These are phyloP conservation scores for Euwallacea similis DNA, from an alignment of 1,140 invertebrate species.

Conservation along the genomic window DNA sequence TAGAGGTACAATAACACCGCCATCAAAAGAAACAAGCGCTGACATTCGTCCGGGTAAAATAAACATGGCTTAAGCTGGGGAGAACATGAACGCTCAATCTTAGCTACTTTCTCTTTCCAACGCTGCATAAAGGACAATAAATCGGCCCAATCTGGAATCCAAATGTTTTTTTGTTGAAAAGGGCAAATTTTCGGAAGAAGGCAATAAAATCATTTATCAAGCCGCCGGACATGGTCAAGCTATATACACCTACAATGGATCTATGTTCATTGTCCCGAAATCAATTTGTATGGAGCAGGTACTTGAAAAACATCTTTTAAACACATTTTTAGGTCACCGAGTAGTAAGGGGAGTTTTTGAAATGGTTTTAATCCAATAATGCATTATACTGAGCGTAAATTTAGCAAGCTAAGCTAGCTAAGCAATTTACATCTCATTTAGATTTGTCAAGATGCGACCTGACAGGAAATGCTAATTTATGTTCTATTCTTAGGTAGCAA, in stretches of 20 bases:
- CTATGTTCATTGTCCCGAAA: conserved; percentile 5
- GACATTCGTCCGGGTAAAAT: conserved; percentile 7
- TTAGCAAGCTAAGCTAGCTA: too few species aligned
- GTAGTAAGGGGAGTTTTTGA: conserved; percentile 2
- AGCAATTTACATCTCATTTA: too few species aligned
- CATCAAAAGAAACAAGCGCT: conserved; percentile 16
- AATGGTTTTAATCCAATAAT: neutral
- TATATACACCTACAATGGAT: conserved; percentile 15
- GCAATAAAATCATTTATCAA: conserved; percentile 33
- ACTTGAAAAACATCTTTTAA: conserved; percentile 27
- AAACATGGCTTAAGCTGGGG: neutral
- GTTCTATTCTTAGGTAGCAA: too few species aligned
- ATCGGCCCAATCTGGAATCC: conserved; percentile 7
- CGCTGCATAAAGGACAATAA: neutral
- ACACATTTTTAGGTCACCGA: conserved; percentile 1
- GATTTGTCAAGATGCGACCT: too few species aligned
- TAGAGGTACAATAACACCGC: conserved; percentile 5
- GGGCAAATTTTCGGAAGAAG: conserved; percentile 1
- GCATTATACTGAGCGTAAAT: too few species aligned
- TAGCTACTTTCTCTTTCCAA: neutral
- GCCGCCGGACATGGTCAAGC: neutral
- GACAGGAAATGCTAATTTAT: too few species aligned
- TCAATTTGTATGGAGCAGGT: conserved; percentile 25
- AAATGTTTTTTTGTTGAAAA: conserved; percentile 4
- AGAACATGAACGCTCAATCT: neutral